Evolutionary conservation across 2,888 invertebrate genomes (phyloP).

Genomic region (Orthonevra nobilis): DNA sequence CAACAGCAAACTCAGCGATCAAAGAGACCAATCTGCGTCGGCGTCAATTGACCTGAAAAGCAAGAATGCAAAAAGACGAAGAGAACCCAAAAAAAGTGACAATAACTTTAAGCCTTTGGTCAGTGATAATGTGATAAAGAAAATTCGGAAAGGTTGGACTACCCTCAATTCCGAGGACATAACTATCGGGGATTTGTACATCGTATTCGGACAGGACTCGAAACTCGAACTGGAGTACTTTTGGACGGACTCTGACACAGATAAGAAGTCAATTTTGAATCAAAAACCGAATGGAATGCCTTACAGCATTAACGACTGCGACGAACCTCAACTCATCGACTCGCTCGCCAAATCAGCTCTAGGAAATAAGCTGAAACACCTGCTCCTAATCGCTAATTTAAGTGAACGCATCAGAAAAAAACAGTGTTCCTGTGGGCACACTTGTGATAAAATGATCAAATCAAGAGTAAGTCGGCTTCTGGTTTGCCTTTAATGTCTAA

Average conservation of each 20-base stretch:
- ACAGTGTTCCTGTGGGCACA: constrained; percentile 78
- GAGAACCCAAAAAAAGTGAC: constrained; percentile 50
- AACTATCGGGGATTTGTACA: constrained; percentile 93
- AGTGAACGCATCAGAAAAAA: constrained; percentile 78
- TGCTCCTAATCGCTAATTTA: constrained; percentile 79
- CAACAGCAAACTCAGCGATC: constrained; percentile 15
- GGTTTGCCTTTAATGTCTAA: constrained; percentile 1
- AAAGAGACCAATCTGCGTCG: constrained; percentile 18
- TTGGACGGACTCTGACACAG: constrained; percentile 84
- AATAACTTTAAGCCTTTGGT: constrained; percentile 77
- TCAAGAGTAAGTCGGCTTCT: constrained; percentile 73
- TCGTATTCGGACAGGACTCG: constrained; percentile 88
- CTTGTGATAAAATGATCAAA: constrained; percentile 77
- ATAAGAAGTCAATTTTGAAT: constrained; percentile 46
- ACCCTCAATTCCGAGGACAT: constrained; percentile 87
- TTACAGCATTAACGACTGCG: constrained; percentile 75
- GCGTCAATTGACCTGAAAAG: constrained; percentile 35
- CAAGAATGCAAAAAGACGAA: constrained; percentile 28
- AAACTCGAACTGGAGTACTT: constrained; percentile 89
- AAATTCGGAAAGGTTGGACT: constrained; percentile 87
- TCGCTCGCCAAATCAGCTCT: constrained; percentile 74
- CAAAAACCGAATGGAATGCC: constrained; percentile 73
- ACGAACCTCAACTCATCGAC: constrained; percentile 74
- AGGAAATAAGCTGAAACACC: constrained; percentile 78
- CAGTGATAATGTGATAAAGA: constrained; percentile 77